phyloP scores from a whole-genome alignment of 2,888 invertebrate species.

The Hirtodrosophila trivittata region DNA sequence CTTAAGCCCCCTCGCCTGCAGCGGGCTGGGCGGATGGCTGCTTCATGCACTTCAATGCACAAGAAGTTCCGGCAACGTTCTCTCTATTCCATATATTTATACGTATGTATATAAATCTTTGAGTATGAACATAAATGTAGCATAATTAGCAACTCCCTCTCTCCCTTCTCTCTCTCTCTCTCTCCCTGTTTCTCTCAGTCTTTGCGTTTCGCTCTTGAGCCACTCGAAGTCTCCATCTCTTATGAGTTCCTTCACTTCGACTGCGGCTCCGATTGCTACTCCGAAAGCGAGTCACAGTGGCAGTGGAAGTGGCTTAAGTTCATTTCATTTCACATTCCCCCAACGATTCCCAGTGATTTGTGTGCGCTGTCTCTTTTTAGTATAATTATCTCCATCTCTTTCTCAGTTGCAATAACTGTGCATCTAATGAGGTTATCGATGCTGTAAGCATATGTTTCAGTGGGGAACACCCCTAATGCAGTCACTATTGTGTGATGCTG shows the following conservation, averaged over 20 bases:
- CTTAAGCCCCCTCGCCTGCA: slow-evolving; percentile 22
- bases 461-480: slow-evolving; percentile 44
- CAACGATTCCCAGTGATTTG: slow-evolving; percentile 15
- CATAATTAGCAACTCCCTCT: slow-evolving; percentile 72
- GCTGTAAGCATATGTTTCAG: slow-evolving; percentile 12
- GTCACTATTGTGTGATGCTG: too few species aligned
- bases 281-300: not conserved
- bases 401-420: too few species aligned
- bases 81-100: slow-evolving; percentile 9
- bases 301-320: slow-evolving; percentile 39
- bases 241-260: slow-evolving; percentile 71
- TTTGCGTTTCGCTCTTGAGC: not conserved
- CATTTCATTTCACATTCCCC: slow-evolving; percentile 65
- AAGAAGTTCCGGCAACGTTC: slow-evolving; percentile 59
- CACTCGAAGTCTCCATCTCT: slow-evolving; percentile 16
- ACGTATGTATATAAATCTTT: not conserved
- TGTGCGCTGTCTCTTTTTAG: not conserved
- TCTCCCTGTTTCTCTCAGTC: slow-evolving; percentile 9
- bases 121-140: slow-evolving; percentile 56
- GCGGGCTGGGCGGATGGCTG: slow-evolving; percentile 30
- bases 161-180: slow-evolving; percentile 41
- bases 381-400: not conserved
- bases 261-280: slow-evolving; percentile 13
- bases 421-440: too few species aligned
- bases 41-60: slow-evolving; percentile 65